phyloP scores from a whole-genome alignment of 1,140 invertebrate species.

The Saxidomus purpurata region DNA sequence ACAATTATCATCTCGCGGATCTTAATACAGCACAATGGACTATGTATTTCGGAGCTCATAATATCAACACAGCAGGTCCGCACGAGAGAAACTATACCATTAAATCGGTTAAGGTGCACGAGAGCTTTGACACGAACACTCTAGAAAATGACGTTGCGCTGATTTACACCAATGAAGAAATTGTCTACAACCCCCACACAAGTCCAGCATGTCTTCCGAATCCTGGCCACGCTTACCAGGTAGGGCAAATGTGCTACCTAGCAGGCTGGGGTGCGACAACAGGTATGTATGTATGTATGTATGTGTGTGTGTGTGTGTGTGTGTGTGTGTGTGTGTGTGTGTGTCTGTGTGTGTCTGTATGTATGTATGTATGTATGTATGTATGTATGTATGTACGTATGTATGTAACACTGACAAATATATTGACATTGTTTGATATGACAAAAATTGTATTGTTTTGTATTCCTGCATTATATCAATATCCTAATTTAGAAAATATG shows the following conservation, averaged over 20 bases:
- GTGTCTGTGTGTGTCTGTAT: no score
- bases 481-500: no score
- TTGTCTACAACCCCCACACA: constrained; percentile 35
- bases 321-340: no score
- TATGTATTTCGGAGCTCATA: constrained; percentile 25
- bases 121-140: background rate
- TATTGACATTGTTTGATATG: no score
- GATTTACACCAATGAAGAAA: background rate
- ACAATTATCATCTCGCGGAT: constrained; percentile 9
- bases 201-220: constrained; percentile 34
- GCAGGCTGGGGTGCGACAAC: constrained; percentile 41
- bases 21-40: background rate
- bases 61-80: background rate
- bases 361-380: no score
- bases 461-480: no score
- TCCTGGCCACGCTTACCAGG: background rate
- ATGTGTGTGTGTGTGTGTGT: no score
- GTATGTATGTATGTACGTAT: no score
- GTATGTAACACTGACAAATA: no score
- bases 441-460: no score
- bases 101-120: constrained; percentile 6
- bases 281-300: background rate
- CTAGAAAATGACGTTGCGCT: constrained; percentile 29
- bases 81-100: constrained; percentile 37
- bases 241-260: constrained; percentile 41